Evolutionary conservation across 2,797 vertebrate species (phyloP).

Genomic region (Enteromius argenteus): DNA sequence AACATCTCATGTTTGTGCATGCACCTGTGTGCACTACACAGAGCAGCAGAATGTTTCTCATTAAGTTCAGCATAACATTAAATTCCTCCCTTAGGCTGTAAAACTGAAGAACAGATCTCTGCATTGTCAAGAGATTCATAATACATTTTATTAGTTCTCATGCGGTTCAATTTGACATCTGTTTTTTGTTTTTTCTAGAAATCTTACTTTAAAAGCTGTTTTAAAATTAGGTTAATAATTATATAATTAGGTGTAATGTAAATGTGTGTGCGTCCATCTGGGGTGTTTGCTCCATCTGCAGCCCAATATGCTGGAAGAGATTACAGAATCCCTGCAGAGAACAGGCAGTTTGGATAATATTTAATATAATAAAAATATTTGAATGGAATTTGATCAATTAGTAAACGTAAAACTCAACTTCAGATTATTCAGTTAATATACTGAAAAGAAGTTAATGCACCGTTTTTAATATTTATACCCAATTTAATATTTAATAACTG

Average conservation of each 20-base stretch:
- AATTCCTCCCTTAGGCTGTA: conserved; percentile 12
- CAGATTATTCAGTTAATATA: not conserved
- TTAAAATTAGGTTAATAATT: not conserved
- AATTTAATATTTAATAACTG: not conserved
- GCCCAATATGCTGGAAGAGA: not conserved
- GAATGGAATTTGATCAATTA: not conserved
- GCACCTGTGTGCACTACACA: not conserved
- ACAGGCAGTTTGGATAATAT: not conserved
- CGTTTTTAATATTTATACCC: not conserved
- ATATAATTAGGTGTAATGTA: not conserved
- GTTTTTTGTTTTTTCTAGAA: not conserved
- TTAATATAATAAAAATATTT: not conserved
- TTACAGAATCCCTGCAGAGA: not conserved
- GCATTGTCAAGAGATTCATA: not conserved
- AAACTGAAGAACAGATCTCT: not conserved
- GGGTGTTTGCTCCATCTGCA: not conserved
- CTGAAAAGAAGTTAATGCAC: not conserved
- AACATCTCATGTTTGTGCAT: not conserved
- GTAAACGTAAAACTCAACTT: not conserved
- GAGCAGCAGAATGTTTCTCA: not conserved
- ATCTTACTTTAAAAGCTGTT: not conserved
- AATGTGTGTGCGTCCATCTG: not conserved
- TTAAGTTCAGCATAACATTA: not conserved
- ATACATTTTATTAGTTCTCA: not conserved
- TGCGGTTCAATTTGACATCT: not conserved